Percentiles rank a stretch among this genome's conserved stretches.
These are phyloP conservation scores for Typhlichthys subterraneus DNA, from an alignment of 2,797 vertebrate genomes.

Conservation along the genomic window DNA sequence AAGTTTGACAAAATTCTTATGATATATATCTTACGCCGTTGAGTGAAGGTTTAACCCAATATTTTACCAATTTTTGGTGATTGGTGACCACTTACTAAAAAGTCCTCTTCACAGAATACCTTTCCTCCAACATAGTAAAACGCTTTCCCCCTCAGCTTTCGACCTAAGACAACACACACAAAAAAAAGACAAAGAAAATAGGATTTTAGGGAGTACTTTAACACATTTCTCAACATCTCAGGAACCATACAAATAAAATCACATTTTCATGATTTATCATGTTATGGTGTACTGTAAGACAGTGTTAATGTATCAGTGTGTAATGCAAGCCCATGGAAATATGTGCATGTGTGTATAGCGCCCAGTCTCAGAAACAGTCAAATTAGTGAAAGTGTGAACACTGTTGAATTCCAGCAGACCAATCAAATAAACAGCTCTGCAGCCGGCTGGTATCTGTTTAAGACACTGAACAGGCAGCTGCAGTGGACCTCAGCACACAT, in stretches of 20 bases:
- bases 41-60: constrained; percentile 23
- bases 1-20: not conserved
- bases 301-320: constrained; percentile 6
- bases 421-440: constrained; percentile 49
- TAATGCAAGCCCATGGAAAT: not conserved
- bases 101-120: constrained; percentile 98
- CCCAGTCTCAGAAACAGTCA: constrained; percentile 40
- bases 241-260: not conserved
- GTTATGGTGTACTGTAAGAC: constrained; percentile 2
- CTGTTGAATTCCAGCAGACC: constrained; percentile 38
- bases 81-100: constrained; percentile 83
- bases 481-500: not conserved
- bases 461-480: constrained; percentile 13
- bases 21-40: constrained; percentile 33
- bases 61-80: not conserved
- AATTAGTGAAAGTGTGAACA: constrained; percentile 21
- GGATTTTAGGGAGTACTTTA: not conserved
- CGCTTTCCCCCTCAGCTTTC: constrained; percentile 93
- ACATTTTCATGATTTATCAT: constrained; percentile 10
- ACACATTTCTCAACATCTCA: not conserved
- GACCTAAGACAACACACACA: constrained; percentile 75
- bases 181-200: not conserved
- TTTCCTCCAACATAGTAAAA: constrained; percentile 97
- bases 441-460: constrained; percentile 37
- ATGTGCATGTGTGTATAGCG: constrained; percentile 13